Percentiles rank a stretch among this genome's conserved stretches.
phyloP scores from a whole-genome alignment of 2,797 vertebrate genomes.

The Clarias pachynema region DNA sequence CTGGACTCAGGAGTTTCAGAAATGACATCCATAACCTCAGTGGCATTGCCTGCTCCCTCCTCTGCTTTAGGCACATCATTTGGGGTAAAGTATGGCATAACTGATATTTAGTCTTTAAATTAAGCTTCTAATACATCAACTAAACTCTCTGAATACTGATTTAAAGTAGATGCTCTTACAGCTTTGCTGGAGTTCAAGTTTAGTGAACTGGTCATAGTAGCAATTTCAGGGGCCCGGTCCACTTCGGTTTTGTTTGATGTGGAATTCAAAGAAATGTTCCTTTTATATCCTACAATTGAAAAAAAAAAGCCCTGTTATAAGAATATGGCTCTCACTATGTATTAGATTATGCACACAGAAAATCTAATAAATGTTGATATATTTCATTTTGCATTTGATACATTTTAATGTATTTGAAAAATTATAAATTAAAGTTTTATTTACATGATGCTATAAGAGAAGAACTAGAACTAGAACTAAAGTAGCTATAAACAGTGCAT shows the following conservation, averaged over 20 bases:
- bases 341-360: slow-evolving; percentile 5
- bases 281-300: slow-evolving; percentile 51
- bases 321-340: slow-evolving; percentile 12
- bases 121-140: slow-evolving; percentile 32
- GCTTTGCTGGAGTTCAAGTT: slow-evolving; percentile 47
- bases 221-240: slow-evolving; percentile 45
- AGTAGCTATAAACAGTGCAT: slow-evolving; percentile 17
- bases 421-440: neutral
- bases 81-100: slow-evolving; percentile 20
- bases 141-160: slow-evolving; percentile 37
- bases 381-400: neutral
- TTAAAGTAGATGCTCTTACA: slow-evolving; percentile 35
- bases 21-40: slow-evolving; percentile 24
- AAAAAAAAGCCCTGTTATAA: slow-evolving; percentile 51
- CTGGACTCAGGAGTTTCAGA: neutral
- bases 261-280: slow-evolving; percentile 37
- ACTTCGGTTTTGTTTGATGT: slow-evolving; percentile 48
- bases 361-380: neutral
- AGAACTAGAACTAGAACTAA: neutral
- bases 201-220: slow-evolving; percentile 34
- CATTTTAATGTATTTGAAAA: no score
- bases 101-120: slow-evolving; percentile 35
- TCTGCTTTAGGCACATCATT: slow-evolving; percentile 22
- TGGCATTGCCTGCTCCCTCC: slow-evolving; percentile 3
- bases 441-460: neutral